Conservation (phyloP, 1,140 invertebrate genomes). For the Bicyclus anynana region DNA sequence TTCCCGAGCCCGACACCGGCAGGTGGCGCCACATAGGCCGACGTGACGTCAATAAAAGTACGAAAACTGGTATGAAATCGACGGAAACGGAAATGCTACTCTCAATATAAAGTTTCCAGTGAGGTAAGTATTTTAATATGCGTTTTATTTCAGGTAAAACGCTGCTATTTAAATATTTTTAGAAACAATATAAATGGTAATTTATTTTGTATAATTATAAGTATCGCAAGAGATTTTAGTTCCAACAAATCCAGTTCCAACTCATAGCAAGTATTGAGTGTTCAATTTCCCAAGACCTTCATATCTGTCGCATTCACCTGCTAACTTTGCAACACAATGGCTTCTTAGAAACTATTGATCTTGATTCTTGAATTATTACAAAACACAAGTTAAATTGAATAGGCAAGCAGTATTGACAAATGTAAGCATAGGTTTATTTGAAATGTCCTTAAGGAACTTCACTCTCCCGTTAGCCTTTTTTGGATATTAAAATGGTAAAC, state of each 20-base stretch:
- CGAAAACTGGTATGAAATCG: too few relatives aligned
- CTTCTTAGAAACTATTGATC: slow-evolving; percentile 21
- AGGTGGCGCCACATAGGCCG: too few relatives aligned
- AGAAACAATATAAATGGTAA: too few relatives aligned
- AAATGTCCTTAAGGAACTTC: background rate
- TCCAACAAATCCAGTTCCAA: background rate
- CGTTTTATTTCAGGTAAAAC: too few relatives aligned
- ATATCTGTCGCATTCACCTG: slow-evolving; percentile 18
- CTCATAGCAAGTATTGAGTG: background rate
- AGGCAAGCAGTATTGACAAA: slow-evolving; percentile 9
- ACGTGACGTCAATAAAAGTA: too few relatives aligned
- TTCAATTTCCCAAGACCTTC: slow-evolving; percentile 21
- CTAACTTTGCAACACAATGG: slow-evolving; percentile 15
- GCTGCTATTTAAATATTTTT: too few relatives aligned
- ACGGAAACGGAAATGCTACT: too few relatives aligned
- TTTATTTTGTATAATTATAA: too few relatives aligned
- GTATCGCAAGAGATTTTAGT: too few relatives aligned
- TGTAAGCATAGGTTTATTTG: background rate
- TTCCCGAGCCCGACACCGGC: too few relatives aligned
- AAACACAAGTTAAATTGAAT: slow-evolving; percentile 14
- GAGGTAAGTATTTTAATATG: too few relatives aligned
- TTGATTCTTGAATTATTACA: slow-evolving; percentile 25
- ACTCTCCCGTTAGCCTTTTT: background rate
- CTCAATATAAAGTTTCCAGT: too few relatives aligned
- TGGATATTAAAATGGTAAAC: background rate